Percentiles rank a stretch among this genome's conserved stretches.
Evolutionary conservation across 2,888 invertebrate species (phyloP).

Genomic region (Autographa pulchrina): DNA sequence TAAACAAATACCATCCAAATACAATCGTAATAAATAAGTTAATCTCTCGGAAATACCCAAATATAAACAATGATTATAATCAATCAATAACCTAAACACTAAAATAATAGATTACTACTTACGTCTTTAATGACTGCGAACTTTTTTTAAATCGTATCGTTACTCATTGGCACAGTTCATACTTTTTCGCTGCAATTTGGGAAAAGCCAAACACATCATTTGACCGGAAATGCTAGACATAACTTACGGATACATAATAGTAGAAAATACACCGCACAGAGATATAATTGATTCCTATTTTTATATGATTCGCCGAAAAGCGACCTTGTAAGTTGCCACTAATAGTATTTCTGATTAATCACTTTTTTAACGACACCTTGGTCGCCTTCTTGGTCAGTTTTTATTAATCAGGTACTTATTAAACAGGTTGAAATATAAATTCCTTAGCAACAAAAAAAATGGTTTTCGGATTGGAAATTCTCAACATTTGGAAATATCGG

Average conservation of each 20-base stretch:
- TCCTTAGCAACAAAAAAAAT: too few species aligned
- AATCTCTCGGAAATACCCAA: conserved; percentile 27
- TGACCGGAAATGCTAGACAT: conserved; percentile 11
- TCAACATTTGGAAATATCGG: too few species aligned
- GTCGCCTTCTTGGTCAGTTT: too few species aligned
- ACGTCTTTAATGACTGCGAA: background rate
- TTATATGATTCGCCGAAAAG: background rate
- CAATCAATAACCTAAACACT: conserved; percentile 7
- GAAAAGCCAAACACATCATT: conserved; percentile 24
- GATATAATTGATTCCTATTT: background rate
- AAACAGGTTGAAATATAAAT: too few species aligned
- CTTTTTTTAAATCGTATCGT: background rate
- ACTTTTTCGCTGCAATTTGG: conserved; percentile 18
- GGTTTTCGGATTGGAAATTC: too few species aligned
- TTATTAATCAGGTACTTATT: too few species aligned
- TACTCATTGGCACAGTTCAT: conserved; percentile 1
- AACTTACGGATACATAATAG: background rate
- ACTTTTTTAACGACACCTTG: background rate
- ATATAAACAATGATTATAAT: conserved; percentile 7
- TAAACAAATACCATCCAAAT: background rate
- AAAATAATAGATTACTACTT: background rate
- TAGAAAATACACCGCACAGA: background rate
- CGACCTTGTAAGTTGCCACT: background rate
- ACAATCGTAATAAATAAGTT: background rate
- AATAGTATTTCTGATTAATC: background rate